Evolutionary conservation across 1,140 invertebrate genomes (phyloP).

Genomic region (Rhopalosiphum maidis): DNA sequence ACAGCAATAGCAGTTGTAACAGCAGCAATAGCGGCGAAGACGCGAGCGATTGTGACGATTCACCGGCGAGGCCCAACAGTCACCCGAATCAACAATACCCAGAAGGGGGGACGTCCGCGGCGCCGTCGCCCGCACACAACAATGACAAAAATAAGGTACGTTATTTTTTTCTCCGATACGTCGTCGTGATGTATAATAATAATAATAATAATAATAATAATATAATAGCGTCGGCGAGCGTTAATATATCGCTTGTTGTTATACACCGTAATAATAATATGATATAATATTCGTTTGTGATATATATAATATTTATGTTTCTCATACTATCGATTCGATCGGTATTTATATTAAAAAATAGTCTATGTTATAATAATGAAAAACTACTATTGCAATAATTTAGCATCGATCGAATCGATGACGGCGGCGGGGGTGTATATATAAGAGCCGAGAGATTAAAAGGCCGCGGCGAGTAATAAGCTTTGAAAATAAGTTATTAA

Average conservation of each 20-base stretch:
- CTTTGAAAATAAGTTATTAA: conserved; percentile 42
- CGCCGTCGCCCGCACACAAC: background rate
- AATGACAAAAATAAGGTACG: conserved; percentile 2
- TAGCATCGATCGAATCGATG: conserved; percentile 52
- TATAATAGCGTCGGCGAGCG: background rate
- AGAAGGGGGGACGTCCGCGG: background rate
- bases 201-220: background rate
- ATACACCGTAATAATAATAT: background rate
- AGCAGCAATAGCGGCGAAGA: conserved; percentile 5
- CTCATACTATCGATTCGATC: conserved; percentile 33
- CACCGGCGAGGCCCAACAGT: background rate
- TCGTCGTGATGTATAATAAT: no score
- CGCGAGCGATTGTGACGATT: conserved; percentile 23
- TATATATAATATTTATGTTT: background rate
- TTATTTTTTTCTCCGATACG: background rate
- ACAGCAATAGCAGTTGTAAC: no score
- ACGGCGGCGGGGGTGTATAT: background rate
- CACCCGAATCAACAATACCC: background rate
- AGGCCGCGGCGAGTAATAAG: conserved; percentile 12
- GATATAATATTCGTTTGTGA: background rate
- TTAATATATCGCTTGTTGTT: background rate
- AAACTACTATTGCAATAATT: conserved; percentile 21
- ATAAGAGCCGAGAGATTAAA: background rate
- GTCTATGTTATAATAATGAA: conserved; percentile 20
- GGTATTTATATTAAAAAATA: conserved; percentile 50